A percentile compares a stretch with the other conserved stretches of the same genome.
These are phyloP conservation scores for Diogma glabrata DNA, from an alignment of 2,888 invertebrate genomes.

Conservation along the genomic window DNA sequence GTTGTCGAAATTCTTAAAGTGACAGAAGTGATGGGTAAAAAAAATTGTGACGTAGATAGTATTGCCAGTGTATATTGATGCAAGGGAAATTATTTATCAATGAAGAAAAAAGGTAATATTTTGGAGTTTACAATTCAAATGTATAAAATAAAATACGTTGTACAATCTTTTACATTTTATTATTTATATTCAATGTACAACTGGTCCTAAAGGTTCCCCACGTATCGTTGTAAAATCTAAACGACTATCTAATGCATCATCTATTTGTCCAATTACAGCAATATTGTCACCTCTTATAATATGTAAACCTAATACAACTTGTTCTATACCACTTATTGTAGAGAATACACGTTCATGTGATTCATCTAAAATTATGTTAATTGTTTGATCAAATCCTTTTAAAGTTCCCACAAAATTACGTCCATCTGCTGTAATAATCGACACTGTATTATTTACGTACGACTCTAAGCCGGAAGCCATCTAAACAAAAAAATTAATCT, in stretches of 20 bases:
- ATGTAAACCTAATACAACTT: constrained; percentile 92
- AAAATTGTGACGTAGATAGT: constrained; percentile 5
- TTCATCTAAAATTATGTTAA: constrained; percentile 94
- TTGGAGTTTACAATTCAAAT: neutral
- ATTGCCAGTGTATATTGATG: constrained; percentile 1
- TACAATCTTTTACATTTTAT: neutral
- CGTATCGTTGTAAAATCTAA: constrained; percentile 67
- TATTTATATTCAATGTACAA: constrained; percentile 48
- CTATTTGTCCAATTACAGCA: constrained; percentile 75
- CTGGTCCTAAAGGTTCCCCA: constrained; percentile 73
- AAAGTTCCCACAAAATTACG: constrained; percentile 92
- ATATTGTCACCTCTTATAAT: constrained; percentile 98
- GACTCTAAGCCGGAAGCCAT: constrained; percentile 81
- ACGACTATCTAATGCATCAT: constrained; percentile 71
- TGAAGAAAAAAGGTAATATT: neutral
- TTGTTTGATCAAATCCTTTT: constrained; percentile 99
- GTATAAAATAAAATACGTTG: neutral
- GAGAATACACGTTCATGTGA: constrained; percentile 98
- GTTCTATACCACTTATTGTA: constrained; percentile 79
- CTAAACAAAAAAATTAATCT: constrained; percentile 14
- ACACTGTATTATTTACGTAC: constrained; percentile 84
- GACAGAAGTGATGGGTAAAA: constrained; percentile 6
- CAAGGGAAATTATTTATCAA: too few species aligned
- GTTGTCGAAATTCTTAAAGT: constrained; percentile 8
- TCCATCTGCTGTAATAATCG: constrained; percentile 92